These are phyloP conservation scores for Xestia sexstrigata DNA, from an alignment of 2,888 invertebrate species.

Conservation along the genomic window DNA sequence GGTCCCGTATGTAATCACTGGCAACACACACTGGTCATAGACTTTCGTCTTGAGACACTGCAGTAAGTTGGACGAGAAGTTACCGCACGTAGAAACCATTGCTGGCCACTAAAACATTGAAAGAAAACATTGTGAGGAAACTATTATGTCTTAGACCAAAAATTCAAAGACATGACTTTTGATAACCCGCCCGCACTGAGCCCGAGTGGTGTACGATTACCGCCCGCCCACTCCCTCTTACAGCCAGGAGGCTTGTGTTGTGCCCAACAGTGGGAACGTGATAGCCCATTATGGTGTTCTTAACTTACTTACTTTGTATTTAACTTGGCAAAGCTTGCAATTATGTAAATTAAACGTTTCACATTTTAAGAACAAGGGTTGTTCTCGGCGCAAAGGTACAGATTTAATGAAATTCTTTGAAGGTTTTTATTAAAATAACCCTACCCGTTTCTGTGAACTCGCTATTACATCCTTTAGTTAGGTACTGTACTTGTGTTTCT, in stretches of 20 bases:
- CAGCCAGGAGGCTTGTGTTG: not conserved
- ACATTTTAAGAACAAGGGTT: constrained; percentile 15
- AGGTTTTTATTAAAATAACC: constrained; percentile 15
- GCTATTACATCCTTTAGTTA: not conserved
- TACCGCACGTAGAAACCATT: too few species aligned
- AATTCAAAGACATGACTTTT: not conserved
- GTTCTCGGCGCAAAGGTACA: not conserved
- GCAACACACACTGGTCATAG: too few species aligned
- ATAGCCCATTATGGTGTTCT: not conserved
- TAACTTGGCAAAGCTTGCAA: constrained; percentile 18
- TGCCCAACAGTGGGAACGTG: not conserved
- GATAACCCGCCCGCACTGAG: not conserved
- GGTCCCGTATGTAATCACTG: too few species aligned
- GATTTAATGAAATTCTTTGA: constrained; percentile 35
- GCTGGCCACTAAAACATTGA: too few species aligned
- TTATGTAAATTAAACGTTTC: constrained; percentile 25
- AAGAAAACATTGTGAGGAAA: too few species aligned
- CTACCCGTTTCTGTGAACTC: not conserved
- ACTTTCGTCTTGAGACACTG: too few species aligned
- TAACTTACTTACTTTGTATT: not conserved
- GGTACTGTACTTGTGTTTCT: not conserved
- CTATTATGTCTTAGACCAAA: not conserved
- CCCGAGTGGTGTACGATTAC: not conserved
- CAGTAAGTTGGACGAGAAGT: too few species aligned
- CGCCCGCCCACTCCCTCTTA: not conserved